These are phyloP conservation scores for Sarcophaga subvicina DNA, from an alignment of 2,888 invertebrate genomes.

Conservation along the genomic window DNA sequence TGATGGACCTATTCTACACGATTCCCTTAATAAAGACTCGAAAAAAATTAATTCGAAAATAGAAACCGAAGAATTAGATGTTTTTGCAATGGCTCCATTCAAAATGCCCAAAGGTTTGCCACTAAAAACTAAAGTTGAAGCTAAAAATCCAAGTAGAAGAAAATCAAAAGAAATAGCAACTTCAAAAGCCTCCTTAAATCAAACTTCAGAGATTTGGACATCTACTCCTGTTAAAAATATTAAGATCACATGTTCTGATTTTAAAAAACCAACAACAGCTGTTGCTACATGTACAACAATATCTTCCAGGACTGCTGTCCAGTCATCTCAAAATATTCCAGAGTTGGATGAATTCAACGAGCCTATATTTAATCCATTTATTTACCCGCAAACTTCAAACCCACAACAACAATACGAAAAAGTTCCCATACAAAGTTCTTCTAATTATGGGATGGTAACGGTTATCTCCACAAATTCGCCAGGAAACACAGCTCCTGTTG, in stretches of 20 bases:
- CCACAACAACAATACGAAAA: constrained; percentile 32
- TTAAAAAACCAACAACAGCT: constrained; percentile 35
- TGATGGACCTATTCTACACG: constrained; percentile 14
- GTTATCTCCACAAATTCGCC: constrained; percentile 70
- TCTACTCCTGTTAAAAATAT: constrained; percentile 79
- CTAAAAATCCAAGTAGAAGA: constrained; percentile 15
- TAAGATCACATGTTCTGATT: constrained; percentile 62
- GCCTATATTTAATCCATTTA: constrained; percentile 80
- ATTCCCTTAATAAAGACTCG: constrained; percentile 70
- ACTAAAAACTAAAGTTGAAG: constrained; percentile 72
- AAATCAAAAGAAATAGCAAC: constrained; percentile 10
- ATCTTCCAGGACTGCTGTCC: constrained; percentile 69
- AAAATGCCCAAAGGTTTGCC: constrained; percentile 79
- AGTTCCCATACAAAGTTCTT: constrained; percentile 73
- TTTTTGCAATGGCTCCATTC: constrained; percentile 88
- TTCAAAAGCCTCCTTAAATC: constrained; percentile 58
- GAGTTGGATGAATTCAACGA: constrained; percentile 80
- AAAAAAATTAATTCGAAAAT: constrained; percentile 65
- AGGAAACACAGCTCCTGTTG: neutral
- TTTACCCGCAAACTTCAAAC: constrained; percentile 59
- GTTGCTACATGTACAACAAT: constrained; percentile 39
- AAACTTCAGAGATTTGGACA: constrained; percentile 78
- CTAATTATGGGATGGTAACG: constrained; percentile 76
- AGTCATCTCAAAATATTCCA: constrained; percentile 63
- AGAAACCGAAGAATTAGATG: constrained; percentile 83